These are phyloP conservation scores for Alloscopus bannaensis DNA, from an alignment of 2,888 invertebrate species.

Conservation along the genomic window DNA sequence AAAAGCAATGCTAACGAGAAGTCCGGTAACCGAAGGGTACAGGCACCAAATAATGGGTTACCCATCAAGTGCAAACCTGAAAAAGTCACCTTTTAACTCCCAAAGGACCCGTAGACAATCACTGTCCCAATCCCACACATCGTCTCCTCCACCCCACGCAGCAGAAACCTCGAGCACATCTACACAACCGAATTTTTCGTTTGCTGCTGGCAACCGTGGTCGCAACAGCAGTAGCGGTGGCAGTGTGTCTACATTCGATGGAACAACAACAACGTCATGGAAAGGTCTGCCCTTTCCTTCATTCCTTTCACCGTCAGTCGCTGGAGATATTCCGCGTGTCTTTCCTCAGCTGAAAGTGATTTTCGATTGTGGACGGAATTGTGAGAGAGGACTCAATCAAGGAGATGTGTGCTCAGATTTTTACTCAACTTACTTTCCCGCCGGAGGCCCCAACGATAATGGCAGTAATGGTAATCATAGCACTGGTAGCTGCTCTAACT, in stretches of 20 bases:
- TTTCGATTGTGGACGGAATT: constrained; percentile 69
- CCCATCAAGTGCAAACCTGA: constrained; percentile 50
- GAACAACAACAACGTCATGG: constrained; percentile 20
- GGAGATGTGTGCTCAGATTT: constrained; percentile 66
- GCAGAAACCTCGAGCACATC: constrained; percentile 26
- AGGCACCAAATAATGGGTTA: constrained; percentile 72
- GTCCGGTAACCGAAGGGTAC: constrained; percentile 66
- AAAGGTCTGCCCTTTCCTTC: constrained; percentile 43
- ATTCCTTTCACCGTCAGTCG: constrained; percentile 42
- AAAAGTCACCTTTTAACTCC: constrained; percentile 48
- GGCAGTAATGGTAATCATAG: constrained; percentile 29
- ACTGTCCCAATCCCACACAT: constrained; percentile 21
- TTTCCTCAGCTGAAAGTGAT: constrained; percentile 70
- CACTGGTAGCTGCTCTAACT: constrained; percentile 63
- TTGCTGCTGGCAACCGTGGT: constrained; percentile 10
- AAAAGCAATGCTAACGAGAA: constrained; percentile 69
- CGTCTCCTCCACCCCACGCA: constrained; percentile 32
- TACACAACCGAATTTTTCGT: constrained; percentile 45
- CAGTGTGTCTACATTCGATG: constrained; percentile 13
- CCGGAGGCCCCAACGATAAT: constrained; percentile 42
- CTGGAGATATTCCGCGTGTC: constrained; percentile 62
- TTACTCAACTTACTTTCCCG: constrained; percentile 48
- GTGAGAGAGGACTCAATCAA: constrained; percentile 60
- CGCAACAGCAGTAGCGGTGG: constrained; percentile 8
- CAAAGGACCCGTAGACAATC: constrained; percentile 48